A percentile compares a stretch with the other conserved stretches of the same genome.
Conservation (phyloP, 2,797 vertebrate genomes). For the Cyclopterus lumpus region DNA sequence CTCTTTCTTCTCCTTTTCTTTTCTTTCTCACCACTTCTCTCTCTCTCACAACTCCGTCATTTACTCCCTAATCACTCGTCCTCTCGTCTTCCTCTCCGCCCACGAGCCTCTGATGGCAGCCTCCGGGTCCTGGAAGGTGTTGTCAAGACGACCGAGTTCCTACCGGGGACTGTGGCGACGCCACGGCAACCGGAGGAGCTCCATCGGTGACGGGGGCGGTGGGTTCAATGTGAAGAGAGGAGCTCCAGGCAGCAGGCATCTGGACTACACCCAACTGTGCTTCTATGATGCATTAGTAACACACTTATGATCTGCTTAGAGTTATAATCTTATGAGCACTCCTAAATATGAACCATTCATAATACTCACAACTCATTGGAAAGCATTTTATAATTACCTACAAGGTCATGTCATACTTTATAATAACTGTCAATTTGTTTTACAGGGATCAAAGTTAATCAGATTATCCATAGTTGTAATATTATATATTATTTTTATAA, state of each 20-base stretch:
- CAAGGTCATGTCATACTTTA: no score
- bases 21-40: constrained; percentile 12
- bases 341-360: background rate
- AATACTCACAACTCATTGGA: background rate
- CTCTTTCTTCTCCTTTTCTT: no score
- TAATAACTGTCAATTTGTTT: background rate
- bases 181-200: constrained; percentile 53
- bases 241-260: constrained; percentile 71
- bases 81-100: constrained; percentile 10
- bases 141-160: constrained; percentile 62
- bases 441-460: background rate
- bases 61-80: constrained; percentile 22
- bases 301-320: background rate
- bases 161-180: constrained; percentile 19
- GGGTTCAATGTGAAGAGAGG: constrained; percentile 22
- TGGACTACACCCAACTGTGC: constrained; percentile 20
- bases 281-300: background rate
- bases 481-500: background rate
- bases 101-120: constrained; percentile 27
- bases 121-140: constrained; percentile 55
- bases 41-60: background rate
- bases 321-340: background rate
- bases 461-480: background rate
- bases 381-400: background rate
- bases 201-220: constrained; percentile 48